Evolutionary conservation across 2,797 vertebrate genomes (phyloP), one percentile per base, ranked within the genome.

Genomic region (Sciaenops ocellatus): DNA sequence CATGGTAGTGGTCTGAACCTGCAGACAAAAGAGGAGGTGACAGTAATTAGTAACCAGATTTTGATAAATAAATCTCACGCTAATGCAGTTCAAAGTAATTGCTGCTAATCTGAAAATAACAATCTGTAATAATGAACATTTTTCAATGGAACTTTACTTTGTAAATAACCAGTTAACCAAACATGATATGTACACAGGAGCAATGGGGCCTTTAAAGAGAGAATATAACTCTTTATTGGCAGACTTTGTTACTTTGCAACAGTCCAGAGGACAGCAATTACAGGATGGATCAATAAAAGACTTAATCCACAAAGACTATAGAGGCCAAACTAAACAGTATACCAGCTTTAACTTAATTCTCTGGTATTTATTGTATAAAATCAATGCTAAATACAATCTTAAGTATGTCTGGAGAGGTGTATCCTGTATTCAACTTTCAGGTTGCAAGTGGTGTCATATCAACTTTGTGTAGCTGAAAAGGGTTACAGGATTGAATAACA

Each of bases 1-100:
- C 98, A 99, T 99, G 69, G 98, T 99, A 0, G 98, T 99, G 3
- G 98, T 99, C 93, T 99, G 98, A 64, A 99, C 98, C 98, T 99
- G 90, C 17, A 75, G 57, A 86, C 12, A 64, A 73, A 57, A 62
- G 16, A 75, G 16, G 47, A 55, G 18, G 57, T 73, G 41, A 85
- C 38, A 44, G 15, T 50, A 47, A 84, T 84, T 82, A 89, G 34
- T 15, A n/a, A 30, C 55, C 41, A 20, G 69, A 70, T 76, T 79
- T 74, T 87, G 69, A 79, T 73, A 60, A 74, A 85, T 75, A 68
- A 48, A 78, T 67, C 60, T 69, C 75, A 79, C 78, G 74, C 26
- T 79, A 83, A 86, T 84, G 62, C 48, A 16, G 47, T 38, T n/a
- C 24, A 78, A 52, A 81, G 63, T 67, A 62, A 79, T 78, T 75